Conservation (phyloP, 2,888 invertebrate genomes). For the Drosophila paramelanica region DNA sequence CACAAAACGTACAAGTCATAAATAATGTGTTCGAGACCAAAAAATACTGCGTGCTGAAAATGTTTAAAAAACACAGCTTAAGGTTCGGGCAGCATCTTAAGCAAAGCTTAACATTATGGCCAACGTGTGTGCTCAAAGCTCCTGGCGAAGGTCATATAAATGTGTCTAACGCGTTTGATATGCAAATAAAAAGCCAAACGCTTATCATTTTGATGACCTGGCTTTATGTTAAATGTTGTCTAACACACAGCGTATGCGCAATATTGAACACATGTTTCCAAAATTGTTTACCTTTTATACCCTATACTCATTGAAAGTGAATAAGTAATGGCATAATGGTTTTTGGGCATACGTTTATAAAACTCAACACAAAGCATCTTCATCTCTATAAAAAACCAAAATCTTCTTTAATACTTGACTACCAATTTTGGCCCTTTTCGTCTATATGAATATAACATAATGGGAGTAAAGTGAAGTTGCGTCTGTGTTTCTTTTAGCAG, state of each 20-base stretch:
- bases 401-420: neutral
- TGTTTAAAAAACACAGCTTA: conserved; percentile 55
- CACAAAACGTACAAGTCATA: conserved; percentile 54
- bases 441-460: no score
- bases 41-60: conserved; percentile 58
- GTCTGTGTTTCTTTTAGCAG: neutral
- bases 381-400: no score
- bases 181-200: conserved; percentile 59
- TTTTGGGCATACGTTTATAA: neutral
- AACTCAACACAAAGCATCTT: no score
- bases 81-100: conserved; percentile 43
- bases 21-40: conserved; percentile 64
- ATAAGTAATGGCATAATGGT: no score
- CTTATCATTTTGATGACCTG: conserved; percentile 50
- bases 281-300: conserved; percentile 10
- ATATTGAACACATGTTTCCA: conserved; percentile 44
- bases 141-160: conserved; percentile 40
- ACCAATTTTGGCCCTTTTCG: no score
- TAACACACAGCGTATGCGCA: conserved; percentile 52
- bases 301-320: neutral
- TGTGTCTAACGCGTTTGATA: conserved; percentile 64
- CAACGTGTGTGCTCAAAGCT: conserved; percentile 30
- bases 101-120: conserved; percentile 54
- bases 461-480: no score
- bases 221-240: conserved; percentile 14